Evolutionary conservation across 2,888 invertebrate species (phyloP).

Genomic region (Netelia virgata): DNA sequence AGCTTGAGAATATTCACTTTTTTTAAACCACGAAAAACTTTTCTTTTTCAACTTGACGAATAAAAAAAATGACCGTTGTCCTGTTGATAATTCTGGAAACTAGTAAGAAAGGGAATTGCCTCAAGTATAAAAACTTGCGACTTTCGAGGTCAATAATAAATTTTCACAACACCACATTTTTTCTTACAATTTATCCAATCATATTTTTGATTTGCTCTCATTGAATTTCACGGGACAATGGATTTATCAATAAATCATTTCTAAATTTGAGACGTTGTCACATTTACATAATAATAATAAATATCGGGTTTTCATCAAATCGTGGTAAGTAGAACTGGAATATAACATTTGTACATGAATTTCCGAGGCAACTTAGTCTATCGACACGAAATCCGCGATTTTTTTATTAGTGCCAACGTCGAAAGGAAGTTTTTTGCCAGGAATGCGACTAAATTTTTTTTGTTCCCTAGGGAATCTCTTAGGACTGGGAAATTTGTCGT

Average conservation of each 20-base stretch:
- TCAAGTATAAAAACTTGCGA: too few species aligned
- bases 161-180: neutral
- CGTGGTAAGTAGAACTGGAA: neutral
- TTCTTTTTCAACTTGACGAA: neutral
- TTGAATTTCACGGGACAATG: neutral
- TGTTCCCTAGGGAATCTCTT: neutral
- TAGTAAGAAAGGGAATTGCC: too few species aligned
- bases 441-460: constrained; percentile 48
- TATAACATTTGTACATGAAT: neutral
- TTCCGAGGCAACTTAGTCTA: neutral
- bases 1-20: neutral
- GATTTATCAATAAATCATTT: neutral
- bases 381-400: constrained; percentile 49
- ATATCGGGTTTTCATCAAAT: neutral
- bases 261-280: neutral
- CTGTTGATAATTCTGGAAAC: neutral
- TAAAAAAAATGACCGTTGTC: too few species aligned
- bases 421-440: constrained; percentile 46
- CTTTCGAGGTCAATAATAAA: neutral
- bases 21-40: neutral
- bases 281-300: neutral
- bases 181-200: neutral
- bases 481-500: constrained; percentile 71
- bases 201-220: neutral
- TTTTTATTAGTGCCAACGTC: constrained; percentile 64